phyloP scores from a whole-genome alignment of 2,113 vertebrate species.

The Dasypus novemcinctus region DNA sequence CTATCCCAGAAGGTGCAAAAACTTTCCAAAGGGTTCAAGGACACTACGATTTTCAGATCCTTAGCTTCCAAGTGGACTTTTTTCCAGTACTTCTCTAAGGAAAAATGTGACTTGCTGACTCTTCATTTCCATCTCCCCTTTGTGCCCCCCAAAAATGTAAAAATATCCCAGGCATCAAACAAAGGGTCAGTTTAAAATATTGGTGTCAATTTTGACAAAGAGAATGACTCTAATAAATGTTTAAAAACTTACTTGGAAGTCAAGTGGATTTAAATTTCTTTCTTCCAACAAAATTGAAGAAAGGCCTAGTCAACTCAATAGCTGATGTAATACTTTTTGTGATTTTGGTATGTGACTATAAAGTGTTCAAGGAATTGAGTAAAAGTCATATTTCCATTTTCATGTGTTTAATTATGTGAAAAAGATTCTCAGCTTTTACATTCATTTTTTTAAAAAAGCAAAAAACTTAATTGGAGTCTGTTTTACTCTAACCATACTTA shows the following conservation, averaged over 20 bases:
- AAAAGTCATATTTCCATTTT: not conserved
- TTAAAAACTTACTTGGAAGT: not conserved
- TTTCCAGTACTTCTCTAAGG: not conserved
- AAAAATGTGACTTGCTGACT: not conserved
- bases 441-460: not conserved
- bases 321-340: not conserved
- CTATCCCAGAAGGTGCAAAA: not conserved
- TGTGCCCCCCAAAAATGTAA: not conserved
- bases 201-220: not conserved
- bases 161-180: not conserved
- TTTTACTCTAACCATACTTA: not conserved
- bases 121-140: not conserved
- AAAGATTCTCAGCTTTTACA: not conserved
- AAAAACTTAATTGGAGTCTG: not conserved
- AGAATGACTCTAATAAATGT: not conserved
- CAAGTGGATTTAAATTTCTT: not conserved
- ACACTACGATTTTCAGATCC: not conserved
- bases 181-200: not conserved
- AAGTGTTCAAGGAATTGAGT: not conserved
- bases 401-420: not conserved
- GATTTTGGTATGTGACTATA: not conserved
- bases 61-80: not conserved
- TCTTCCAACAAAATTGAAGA: not conserved
- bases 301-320: not conserved
- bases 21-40: not conserved